Percentiles rank a stretch among this genome's conserved stretches.
phyloP scores from a whole-genome alignment of 2,797 vertebrate genomes.

The Ctenopoma kingsleyae region DNA sequence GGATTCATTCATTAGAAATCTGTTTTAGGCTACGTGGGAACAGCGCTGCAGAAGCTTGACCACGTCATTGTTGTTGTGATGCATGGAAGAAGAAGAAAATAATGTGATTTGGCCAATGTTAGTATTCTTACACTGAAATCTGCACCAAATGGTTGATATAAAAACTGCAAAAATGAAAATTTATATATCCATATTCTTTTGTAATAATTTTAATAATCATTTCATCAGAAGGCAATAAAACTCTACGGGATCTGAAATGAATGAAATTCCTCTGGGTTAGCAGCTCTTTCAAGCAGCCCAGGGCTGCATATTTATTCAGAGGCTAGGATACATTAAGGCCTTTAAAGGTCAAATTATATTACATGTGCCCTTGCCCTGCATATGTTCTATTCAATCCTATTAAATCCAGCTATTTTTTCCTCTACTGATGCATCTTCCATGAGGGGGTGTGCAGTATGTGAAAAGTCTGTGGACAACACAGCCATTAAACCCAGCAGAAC shows the following conservation, averaged over 20 bases:
- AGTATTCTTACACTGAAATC: neutral
- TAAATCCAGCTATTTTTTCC: neutral
- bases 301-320: slow-evolving; percentile 2
- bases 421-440: neutral
- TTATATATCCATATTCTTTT: no score
- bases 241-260: neutral
- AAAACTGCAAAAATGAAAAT: neutral
- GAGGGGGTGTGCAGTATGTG: neutral
- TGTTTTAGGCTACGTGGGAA: neutral
- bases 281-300: slow-evolving; percentile 11
- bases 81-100: neutral
- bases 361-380: neutral
- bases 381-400: neutral
- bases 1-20: neutral
- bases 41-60: neutral
- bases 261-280: neutral
- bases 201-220: no score
- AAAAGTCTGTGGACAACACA: neutral
- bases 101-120: neutral
- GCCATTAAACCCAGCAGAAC: neutral
- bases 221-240: neutral
- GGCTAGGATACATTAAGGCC: neutral
- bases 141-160: slow-evolving; percentile 1
- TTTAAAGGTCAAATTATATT: slow-evolving; percentile 30
- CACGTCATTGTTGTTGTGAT: neutral